Percentiles rank a stretch among this genome's conserved stretches.
Evolutionary conservation across 2,797 vertebrate species (phyloP).

Genomic region (Acipenser transmontanus): DNA sequence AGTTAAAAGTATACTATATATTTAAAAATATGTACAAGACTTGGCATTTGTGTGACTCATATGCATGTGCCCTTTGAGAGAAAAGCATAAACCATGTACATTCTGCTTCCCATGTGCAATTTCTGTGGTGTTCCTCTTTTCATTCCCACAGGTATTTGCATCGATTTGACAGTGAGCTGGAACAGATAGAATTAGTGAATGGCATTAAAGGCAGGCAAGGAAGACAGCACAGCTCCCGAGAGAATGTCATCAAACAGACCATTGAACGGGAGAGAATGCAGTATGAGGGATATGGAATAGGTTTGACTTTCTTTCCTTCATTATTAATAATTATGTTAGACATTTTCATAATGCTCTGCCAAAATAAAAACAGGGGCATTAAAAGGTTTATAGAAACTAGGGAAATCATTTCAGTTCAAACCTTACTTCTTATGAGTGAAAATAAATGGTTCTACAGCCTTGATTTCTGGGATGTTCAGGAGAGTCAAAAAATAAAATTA

Average conservation of each 20-base stretch:
- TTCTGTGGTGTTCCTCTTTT: not conserved
- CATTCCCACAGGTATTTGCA: constrained; percentile 72
- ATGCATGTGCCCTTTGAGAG: not conserved
- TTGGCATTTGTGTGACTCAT: not conserved
- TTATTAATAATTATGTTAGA: too few relatives aligned
- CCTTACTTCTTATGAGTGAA: too few relatives aligned
- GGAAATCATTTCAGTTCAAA: too few relatives aligned
- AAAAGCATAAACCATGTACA: not conserved
- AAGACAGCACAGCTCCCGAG: constrained; percentile 76
- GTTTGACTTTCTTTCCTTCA: constrained; percentile 44
- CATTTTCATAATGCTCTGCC: too few relatives aligned
- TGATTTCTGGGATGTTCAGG: too few relatives aligned
- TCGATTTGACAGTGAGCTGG: constrained; percentile 78
- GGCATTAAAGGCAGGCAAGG: constrained; percentile 88
- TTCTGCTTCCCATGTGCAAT: too few relatives aligned
- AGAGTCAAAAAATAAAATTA: too few relatives aligned
- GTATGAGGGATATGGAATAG: constrained; percentile 75
- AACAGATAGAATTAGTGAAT: constrained; percentile 87
- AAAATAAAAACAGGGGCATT: too few relatives aligned
- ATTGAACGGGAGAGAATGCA: constrained; percentile 72
- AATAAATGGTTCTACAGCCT: too few relatives aligned
- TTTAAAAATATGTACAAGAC: not conserved
- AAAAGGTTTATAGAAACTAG: too few relatives aligned
- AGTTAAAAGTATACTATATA: too few relatives aligned
- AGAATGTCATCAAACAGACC: constrained; percentile 79